Conservation (phyloP, 2,888 invertebrate genomes). For the Ephialtes manifestator region DNA sequence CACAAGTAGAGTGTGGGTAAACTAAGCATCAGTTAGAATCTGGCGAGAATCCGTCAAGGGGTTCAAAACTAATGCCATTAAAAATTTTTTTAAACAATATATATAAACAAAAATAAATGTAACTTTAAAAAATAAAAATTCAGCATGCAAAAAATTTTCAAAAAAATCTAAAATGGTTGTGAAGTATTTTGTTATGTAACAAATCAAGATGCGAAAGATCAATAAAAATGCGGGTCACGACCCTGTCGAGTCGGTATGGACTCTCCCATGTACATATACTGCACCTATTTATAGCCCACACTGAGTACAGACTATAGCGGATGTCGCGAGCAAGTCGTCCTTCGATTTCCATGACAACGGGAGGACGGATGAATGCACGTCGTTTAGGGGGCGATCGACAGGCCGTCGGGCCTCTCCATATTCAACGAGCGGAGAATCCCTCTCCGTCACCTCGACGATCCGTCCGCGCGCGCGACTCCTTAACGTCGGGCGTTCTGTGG, state of each 20-base stretch:
- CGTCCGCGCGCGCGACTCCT: conserved; percentile 72
- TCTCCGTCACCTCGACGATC: conserved; percentile 73
- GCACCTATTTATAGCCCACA: conserved; percentile 33
- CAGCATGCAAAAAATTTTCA: background rate
- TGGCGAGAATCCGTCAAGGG: no score
- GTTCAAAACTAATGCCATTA: no score
- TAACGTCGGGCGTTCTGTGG: conserved; percentile 74
- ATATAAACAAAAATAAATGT: no score
- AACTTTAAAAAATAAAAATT: no score
- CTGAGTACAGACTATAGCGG: conserved; percentile 65
- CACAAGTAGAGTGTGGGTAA: no score
- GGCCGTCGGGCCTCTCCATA: conserved; percentile 78
- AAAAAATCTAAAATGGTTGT: no score
- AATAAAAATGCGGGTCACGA: background rate
- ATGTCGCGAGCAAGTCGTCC: conserved; percentile 72
- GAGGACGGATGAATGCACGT: conserved; percentile 74
- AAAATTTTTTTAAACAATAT: no score
- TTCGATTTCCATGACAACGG: conserved; percentile 78
- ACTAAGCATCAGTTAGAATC: no score
- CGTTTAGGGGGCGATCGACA: conserved; percentile 81
- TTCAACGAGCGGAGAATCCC: conserved; percentile 78
- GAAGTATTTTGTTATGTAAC: background rate
- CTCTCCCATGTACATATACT: background rate
- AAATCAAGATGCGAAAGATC: background rate
- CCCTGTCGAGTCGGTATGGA: background rate